These are phyloP conservation scores for Plutella xylostella DNA, from an alignment of 2,888 invertebrate genomes.

Conservation along the genomic window DNA sequence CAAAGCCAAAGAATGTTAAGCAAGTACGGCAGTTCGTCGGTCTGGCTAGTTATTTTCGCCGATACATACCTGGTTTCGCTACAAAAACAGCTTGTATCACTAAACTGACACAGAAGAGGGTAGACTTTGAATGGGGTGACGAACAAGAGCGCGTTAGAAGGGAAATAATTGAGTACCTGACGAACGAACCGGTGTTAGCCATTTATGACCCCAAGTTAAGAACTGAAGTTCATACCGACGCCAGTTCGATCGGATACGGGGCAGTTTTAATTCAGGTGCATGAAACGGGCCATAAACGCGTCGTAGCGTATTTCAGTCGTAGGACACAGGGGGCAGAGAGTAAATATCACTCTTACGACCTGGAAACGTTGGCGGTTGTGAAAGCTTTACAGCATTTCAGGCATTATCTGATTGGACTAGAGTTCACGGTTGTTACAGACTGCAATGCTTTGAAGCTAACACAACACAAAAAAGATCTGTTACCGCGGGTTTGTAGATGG, in stretches of 20 bases:
- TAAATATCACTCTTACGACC: constrained; percentile 29
- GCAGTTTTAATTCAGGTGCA: constrained; percentile 24
- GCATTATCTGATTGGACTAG: constrained; percentile 25
- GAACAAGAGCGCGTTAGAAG: constrained; percentile 14
- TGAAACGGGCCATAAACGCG: constrained; percentile 20
- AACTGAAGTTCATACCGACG: constrained; percentile 29
- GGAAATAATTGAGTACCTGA: constrained; percentile 13
- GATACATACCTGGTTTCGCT: constrained; percentile 20
- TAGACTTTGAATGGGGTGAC: constrained; percentile 14
- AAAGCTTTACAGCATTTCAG: constrained; percentile 28
- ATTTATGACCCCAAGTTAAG: constrained; percentile 14
- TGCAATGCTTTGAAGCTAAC: constrained; percentile 15
- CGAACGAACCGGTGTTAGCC: constrained; percentile 10
- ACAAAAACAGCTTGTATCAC: constrained; percentile 19
- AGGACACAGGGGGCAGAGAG: constrained; percentile 25
- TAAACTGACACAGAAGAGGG: constrained; percentile 17
- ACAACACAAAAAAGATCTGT: constrained; percentile 23
- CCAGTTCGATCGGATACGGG: constrained; percentile 23
- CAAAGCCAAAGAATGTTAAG: constrained; percentile 18
- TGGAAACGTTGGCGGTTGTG: too few species aligned
- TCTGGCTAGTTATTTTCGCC: constrained; percentile 22
- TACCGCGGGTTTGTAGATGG: constrained; percentile 28
- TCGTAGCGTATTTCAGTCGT: constrained; percentile 27
- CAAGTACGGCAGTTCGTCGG: constrained; percentile 24
- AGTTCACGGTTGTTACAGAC: constrained; percentile 26